Conservation (phyloP, 2,797 vertebrate genomes). For the Zenarchopterus dispar region DNA sequence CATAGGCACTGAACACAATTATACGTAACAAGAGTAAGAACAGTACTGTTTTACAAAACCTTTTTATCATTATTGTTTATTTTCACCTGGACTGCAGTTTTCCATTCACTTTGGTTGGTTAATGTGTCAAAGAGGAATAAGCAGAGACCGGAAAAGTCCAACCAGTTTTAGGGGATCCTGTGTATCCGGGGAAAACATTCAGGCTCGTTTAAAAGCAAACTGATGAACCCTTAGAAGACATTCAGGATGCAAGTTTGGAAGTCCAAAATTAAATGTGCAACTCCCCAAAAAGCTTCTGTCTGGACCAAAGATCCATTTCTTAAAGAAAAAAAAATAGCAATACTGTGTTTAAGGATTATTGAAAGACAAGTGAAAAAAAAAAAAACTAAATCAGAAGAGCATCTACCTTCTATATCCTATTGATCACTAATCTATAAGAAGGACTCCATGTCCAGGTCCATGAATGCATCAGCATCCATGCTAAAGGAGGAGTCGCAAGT, state of each 20-base stretch:
- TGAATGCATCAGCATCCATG: constrained; percentile 77
- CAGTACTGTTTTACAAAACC: constrained; percentile 48
- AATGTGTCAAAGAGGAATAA: constrained; percentile 44
- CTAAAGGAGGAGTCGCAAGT: constrained; percentile 73
- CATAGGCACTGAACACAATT: constrained; percentile 75
- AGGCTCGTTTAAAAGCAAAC: constrained; percentile 33
- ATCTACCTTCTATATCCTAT: constrained; percentile 5
- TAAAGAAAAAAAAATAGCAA: constrained; percentile 50
- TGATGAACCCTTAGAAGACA: constrained; percentile 20
- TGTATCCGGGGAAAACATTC: constrained; percentile 51
- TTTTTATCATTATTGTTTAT: constrained; percentile 18
- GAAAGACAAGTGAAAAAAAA: constrained; percentile 54
- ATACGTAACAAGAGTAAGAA: constrained; percentile 49
- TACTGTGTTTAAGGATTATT: constrained; percentile 76
- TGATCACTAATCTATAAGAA: constrained; percentile 72
- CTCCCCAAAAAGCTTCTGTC: constrained; percentile 19
- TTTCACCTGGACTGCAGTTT: constrained; percentile 38
- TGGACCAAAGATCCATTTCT: constrained; percentile 51
- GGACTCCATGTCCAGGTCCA: constrained; percentile 82
- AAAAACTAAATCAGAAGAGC: constrained; percentile 23
- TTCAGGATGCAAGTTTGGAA: constrained; percentile 68
- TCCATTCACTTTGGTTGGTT: constrained; percentile 67
- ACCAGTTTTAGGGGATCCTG: constrained; percentile 27
- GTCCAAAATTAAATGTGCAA: constrained; percentile 48
- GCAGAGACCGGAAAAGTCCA: background rate